A percentile compares a stretch with the other conserved stretches of the same genome.
phyloP scores from a whole-genome alignment of 2,113 vertebrate genomes.

The Pseudolaguvia tuberculata region DNA sequence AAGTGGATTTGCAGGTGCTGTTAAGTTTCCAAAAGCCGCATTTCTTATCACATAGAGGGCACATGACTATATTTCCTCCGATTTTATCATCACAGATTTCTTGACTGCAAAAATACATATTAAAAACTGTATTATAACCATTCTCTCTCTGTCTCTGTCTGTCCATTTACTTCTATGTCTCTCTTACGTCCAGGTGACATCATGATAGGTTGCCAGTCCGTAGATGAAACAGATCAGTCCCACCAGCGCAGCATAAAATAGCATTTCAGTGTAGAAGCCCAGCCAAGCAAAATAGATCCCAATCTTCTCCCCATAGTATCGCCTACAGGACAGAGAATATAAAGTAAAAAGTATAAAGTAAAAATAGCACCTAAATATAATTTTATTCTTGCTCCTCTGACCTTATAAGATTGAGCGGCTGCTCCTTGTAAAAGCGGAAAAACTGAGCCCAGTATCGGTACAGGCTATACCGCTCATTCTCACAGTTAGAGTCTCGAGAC shows the following conservation, averaged over 20 bases:
- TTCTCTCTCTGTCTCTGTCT: neutral
- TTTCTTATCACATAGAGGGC: constrained; percentile 93
- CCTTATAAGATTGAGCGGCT: constrained; percentile 89
- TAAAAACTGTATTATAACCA: neutral
- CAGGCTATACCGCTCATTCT: constrained; percentile 76
- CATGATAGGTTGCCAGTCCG: constrained; percentile 83
- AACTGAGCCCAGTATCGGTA: constrained; percentile 94
- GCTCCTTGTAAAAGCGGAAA: constrained; percentile 94
- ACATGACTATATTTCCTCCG: constrained; percentile 83
- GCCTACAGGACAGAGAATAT: constrained; percentile 60
- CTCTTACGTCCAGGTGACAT: constrained; percentile 90
- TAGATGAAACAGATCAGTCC: constrained; percentile 91
- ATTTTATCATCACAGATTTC: constrained; percentile 88
- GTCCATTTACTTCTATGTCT: neutral
- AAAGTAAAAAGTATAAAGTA: no score
- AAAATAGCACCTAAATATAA: neutral
- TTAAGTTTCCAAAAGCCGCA: constrained; percentile 92
- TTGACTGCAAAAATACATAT: constrained; percentile 78
- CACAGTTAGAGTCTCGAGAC: constrained; percentile 48
- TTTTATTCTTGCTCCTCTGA: constrained; percentile 57
- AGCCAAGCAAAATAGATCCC: constrained; percentile 95
- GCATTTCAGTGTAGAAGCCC: constrained; percentile 97
- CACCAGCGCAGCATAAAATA: constrained; percentile 91
- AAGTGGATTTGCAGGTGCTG: constrained; percentile 86
- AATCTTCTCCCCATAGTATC: constrained; percentile 96